phyloP scores from a whole-genome alignment of 35 echinoderm and acorn worm species.

The Strongylocentrotus purpuratus region DNA sequence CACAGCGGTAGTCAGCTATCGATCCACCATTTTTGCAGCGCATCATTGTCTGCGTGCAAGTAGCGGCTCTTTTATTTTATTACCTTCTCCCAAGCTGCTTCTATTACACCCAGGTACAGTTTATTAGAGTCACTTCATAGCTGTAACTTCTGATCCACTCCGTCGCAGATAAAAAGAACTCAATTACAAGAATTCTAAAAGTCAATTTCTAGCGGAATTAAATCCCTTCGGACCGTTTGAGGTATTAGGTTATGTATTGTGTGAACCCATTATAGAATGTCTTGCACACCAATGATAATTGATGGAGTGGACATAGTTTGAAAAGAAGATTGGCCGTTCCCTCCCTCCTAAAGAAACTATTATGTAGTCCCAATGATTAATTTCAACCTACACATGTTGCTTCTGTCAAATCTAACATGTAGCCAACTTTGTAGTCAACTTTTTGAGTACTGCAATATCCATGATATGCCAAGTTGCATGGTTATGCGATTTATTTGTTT shows the following conservation, averaged over 20 bases:
- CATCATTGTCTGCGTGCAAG: not conserved
- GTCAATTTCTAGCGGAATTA: conserved; percentile 40
- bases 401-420: not conserved
- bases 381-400: not conserved
- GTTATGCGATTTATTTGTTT: not conserved
- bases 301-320: not conserved
- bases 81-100: not conserved
- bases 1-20: not conserved
- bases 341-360: not conserved
- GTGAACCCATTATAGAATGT: not conserved
- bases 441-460: no score
- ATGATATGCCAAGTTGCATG: not conserved
- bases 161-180: conserved; percentile 7
- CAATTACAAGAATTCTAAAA: conserved; percentile 39
- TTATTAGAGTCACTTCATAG: not conserved
- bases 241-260: not conserved
- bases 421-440: no score
- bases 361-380: not conserved
- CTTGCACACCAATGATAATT: not conserved
- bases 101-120: not conserved
- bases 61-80: not conserved
- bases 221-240: not conserved
- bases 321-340: not conserved
- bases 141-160: not conserved
- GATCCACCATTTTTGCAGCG: not conserved